A percentile compares a stretch with the other conserved stretches of the same genome.
phyloP scores from a whole-genome alignment of 2,113 vertebrate species.

The Limnothrissa miodon region DNA sequence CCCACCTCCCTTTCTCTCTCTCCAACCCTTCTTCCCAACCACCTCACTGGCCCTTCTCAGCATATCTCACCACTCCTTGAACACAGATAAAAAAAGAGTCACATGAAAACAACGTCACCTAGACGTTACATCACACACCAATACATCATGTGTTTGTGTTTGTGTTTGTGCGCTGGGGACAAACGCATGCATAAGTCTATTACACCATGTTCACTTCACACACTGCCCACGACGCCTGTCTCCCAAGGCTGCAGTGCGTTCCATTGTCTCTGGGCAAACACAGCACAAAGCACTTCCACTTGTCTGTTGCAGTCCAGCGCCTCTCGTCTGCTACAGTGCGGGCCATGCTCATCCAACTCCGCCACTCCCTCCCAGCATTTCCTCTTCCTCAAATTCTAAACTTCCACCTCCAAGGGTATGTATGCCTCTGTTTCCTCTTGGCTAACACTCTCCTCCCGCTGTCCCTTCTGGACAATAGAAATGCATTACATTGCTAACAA shows the following conservation, averaged over 20 bases:
- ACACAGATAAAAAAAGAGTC: conserved; percentile 1
- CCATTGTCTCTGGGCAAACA: background rate
- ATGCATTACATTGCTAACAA: background rate
- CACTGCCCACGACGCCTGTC: background rate
- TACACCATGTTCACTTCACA: background rate
- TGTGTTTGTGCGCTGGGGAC: background rate
- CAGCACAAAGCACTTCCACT: background rate
- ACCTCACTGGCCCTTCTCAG: background rate
- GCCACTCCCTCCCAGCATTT: background rate
- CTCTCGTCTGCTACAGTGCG: background rate
- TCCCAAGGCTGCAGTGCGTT: background rate
- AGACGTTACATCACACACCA: conserved; percentile 1
- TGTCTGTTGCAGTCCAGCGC: background rate
- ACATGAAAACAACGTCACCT: conserved; percentile 17
- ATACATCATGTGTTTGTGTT: background rate
- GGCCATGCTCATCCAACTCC: background rate
- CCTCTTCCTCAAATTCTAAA: background rate
- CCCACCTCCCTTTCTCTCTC: background rate
- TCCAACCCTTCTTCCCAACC: background rate
- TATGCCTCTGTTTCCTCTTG: background rate
- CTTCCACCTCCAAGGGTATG: background rate
- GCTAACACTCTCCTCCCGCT: background rate
- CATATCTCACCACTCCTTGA: background rate
- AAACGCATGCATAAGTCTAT: background rate
- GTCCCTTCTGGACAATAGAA: background rate